Evolutionary conservation across 2,888 invertebrate species (phyloP), one percentile per base, ranked within the genome.

Genomic region (Lysandra bellargus): DNA sequence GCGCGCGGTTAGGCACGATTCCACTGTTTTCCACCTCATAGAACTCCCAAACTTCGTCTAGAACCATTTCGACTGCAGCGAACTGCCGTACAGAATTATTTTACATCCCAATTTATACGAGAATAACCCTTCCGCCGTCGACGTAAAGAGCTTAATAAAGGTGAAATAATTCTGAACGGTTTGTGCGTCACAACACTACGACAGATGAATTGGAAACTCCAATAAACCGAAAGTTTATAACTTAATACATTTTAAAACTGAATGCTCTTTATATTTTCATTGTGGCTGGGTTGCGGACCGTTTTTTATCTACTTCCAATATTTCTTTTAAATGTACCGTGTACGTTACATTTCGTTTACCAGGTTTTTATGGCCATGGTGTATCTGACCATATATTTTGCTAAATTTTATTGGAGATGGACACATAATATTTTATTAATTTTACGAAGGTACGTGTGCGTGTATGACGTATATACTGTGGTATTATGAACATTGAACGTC

Each of bases 21-120:
- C 49, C 75, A n/a, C 75, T 30, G 30, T 40, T 75, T 75, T 75
- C 75, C 75, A 75, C 49, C 23, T 75, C 75, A 75, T 75, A 23
- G 75, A 44, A 49, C 49, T 53, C 30, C 75, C 75, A 53, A 75
- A 75, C 75, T 75, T 76, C 53, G 76, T 53, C 76, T 53, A 53
- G 33, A 76, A 57, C 76, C 76, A 76, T 57, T 76, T 17, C 57
- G 75, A 75, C 76, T 76, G 76, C 76, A 57, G 33, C 76, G 33
- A 57, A 76, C 12, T 76, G 40, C 40, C n/a, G 74, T 57, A 57
- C 57, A 57, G 3, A 57, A 57, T 57, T 57, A 57, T 57, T 57
- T 57, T 57, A 57, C 57, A 17, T 14, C 57, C 17, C 57, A 57
- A 57, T 57, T 17, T 17, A 57, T 57, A 57, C 57, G 57, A 57